phyloP scores from a whole-genome alignment of 2,797 vertebrate species.

The Hozukius guyotensis region DNA sequence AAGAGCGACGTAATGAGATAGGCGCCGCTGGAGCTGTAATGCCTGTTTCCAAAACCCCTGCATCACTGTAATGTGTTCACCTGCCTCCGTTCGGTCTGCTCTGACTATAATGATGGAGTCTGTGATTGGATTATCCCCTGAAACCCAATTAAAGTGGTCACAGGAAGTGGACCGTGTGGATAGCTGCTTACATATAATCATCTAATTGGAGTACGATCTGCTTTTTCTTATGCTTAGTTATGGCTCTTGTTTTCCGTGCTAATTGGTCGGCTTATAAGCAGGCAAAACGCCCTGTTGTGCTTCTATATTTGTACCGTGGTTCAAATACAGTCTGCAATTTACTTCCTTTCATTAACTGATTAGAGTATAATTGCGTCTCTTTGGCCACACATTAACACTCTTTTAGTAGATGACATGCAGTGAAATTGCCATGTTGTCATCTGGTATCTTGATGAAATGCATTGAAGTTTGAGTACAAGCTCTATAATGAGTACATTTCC shows the following conservation, averaged over 20 bases:
- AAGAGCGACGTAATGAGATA: conserved; percentile 53
- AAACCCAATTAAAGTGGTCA: conserved; percentile 35
- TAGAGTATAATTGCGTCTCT: background rate
- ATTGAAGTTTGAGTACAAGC: background rate
- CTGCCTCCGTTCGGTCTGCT: conserved; percentile 4
- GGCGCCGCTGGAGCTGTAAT: conserved; percentile 32
- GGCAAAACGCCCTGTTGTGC: background rate
- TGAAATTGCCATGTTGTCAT: conserved; percentile 15
- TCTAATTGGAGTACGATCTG: conserved; percentile 12
- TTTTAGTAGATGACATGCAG: background rate
- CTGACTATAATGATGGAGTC: background rate
- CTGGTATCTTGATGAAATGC: conserved; percentile 29
- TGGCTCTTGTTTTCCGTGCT: background rate
- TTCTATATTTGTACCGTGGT: background rate
- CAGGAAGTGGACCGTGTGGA: background rate
- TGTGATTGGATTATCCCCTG: conserved; percentile 28
- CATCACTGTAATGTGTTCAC: background rate
- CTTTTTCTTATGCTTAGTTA: background rate
- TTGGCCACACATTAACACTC: background rate
- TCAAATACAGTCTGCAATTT: background rate
- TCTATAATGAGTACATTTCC: background rate
- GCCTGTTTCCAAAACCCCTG: conserved; percentile 16
- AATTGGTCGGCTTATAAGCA: background rate
- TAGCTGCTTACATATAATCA: conserved; percentile 8
- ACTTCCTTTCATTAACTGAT: background rate